These are phyloP conservation scores for Bujurquina vittata DNA, from an alignment of 2,113 vertebrate species.

Conservation along the genomic window DNA sequence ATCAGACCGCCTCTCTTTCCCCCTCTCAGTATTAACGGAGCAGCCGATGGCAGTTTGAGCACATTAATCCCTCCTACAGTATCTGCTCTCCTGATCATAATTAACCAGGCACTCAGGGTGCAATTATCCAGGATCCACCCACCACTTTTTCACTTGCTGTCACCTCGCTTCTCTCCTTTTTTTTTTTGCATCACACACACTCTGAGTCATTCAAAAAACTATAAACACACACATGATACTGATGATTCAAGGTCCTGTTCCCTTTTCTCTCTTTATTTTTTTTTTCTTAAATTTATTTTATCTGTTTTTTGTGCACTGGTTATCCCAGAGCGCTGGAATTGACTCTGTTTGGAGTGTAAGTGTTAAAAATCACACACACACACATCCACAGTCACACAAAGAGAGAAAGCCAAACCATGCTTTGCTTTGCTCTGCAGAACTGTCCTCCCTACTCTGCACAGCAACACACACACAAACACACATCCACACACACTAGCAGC, in stretches of 20 bases:
- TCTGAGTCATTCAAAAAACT: not conserved
- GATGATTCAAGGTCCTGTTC: not conserved
- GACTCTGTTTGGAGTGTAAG: not conserved
- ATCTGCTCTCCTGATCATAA: slow-evolving; percentile 65
- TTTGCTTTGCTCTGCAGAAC: slow-evolving; percentile 55
- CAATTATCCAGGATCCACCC: slow-evolving; percentile 49
- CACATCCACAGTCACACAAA: slow-evolving; percentile 11
- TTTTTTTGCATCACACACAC: not conserved
- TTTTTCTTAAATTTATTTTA: not conserved
- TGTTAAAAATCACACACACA: not conserved
- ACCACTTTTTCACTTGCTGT: slow-evolving; percentile 39
- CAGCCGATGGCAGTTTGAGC: slow-evolving; percentile 48
- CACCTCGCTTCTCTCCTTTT: slow-evolving; percentile 14
- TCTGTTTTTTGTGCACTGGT: not conserved
- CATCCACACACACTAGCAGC: slow-evolving; percentile 17
- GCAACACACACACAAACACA: slow-evolving; percentile 36
- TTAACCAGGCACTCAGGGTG: slow-evolving; percentile 57
- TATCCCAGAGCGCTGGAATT: not conserved
- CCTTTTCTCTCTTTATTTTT: not conserved
- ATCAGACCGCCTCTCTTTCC: not conserved
- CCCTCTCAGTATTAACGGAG: slow-evolving; percentile 33
- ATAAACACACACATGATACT: not conserved
- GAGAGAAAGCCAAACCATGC: slow-evolving; percentile 37
- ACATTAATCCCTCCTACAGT: slow-evolving; percentile 65
- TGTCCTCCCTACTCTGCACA: slow-evolving; percentile 44